Base-by-base conservation (phyloP, 2,113 vertebrate species). In the Capricornis sumatraensis region DNA sequence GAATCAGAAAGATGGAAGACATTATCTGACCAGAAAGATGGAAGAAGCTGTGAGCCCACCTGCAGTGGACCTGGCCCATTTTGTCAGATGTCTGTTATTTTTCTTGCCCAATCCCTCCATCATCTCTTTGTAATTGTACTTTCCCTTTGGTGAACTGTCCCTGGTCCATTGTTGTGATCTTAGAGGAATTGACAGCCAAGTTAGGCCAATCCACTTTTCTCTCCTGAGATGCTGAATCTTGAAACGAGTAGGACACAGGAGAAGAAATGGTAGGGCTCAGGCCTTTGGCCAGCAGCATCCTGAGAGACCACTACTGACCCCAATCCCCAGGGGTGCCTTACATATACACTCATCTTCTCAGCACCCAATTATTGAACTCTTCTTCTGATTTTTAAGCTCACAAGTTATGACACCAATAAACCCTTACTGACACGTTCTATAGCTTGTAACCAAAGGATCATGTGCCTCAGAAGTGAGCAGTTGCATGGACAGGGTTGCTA, bases 401-500 rank as follows among this genome's bases (percentile, higher is more conserved):
- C 19, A 67, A 19, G 21, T 86, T 64, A 76, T 58, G 21, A 87
- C 62, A 64, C 57, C 43, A 93, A 33, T 55, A 93, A 83, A 91
- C 14, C 23, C 40, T 67, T 57, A 88, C 47, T 90, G 86, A 93
- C 23, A 47, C 6, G 58, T 82, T 67, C 67, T 64, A 57, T 36
- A 47, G 53, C 89, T 53, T 81, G 7, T 47, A 64, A 81, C 23
- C 86, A 94, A 55, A 87, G 76, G 64, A 60, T 0, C 2, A 76
- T 87, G 97, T 97, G 86, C 88, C 27, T 92, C 58, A 27, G 19
- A 89, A 94, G 19, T 45, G 28, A 82, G 62, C 45, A 47, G 45
- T 19, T 64, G n/a, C 47, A 11, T n/a, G 50, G 28, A n/a, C 7
- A 45, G 25, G 87, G 83, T 81, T 93, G 95, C 96, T 98, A 85